Percentiles rank a stretch among this genome's conserved stretches.
These are phyloP conservation scores for Ophioninae sp. DNA, from an alignment of 2,888 invertebrate genomes.

Conservation along the genomic window DNA sequence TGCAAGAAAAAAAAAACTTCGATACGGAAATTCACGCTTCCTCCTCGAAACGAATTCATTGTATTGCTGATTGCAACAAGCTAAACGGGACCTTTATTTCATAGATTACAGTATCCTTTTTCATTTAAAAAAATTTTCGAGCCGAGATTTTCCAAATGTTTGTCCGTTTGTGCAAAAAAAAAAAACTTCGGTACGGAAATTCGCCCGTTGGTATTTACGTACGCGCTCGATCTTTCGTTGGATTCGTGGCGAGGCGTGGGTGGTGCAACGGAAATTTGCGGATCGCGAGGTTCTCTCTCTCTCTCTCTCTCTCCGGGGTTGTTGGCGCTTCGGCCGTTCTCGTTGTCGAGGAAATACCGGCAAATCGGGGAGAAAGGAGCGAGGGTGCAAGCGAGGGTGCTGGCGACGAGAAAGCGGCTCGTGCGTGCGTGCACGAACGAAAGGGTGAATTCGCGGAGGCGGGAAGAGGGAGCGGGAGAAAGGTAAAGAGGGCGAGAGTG, in stretches of 20 bases:
- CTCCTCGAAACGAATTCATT: too few species aligned
- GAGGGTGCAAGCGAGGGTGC: constrained; percentile 37
- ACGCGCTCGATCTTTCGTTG: too few species aligned
- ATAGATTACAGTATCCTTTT: too few species aligned
- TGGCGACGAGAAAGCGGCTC: constrained; percentile 36
- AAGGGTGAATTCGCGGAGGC: constrained; percentile 37
- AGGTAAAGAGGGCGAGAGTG: constrained; percentile 37
- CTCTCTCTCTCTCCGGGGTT: not conserved
- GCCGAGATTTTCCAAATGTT: too few species aligned
- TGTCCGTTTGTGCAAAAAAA: too few species aligned
- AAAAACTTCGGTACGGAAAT: too few species aligned
- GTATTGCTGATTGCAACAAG: too few species aligned
- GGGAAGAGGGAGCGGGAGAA: constrained; percentile 25
- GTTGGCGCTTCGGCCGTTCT: constrained; percentile 25
- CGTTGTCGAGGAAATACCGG: constrained; percentile 49
- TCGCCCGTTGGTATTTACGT: not conserved
- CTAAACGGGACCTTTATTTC: too few species aligned
- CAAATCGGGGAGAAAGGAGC: constrained; percentile 53
- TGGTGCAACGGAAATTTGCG: constrained; percentile 44
- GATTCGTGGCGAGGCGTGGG: not conserved
- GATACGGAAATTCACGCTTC: too few species aligned
- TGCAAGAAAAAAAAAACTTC: too few species aligned
- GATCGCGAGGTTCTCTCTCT: too few species aligned
- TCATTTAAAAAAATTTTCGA: too few species aligned
- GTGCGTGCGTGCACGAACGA: constrained; percentile 36